Evolutionary conservation across 2,888 invertebrate species (phyloP).

Genomic region (Aphodius sticticus): DNA sequence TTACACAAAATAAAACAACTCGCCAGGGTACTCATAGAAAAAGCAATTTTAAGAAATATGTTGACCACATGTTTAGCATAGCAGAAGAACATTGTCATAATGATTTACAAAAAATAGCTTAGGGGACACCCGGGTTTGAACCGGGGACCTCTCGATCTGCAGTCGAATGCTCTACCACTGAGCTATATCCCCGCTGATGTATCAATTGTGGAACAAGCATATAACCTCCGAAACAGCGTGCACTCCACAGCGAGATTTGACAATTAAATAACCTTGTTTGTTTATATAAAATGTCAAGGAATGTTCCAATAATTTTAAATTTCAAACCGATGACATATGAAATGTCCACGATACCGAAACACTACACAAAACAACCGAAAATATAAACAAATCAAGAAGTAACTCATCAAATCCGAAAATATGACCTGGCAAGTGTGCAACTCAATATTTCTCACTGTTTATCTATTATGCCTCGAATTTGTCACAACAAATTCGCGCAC

Average conservation of each 20-base stretch:
- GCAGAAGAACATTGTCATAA: too few relatives aligned
- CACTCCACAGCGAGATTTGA: constrained; percentile 10
- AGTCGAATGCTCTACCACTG: constrained; percentile 63
- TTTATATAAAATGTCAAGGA: constrained; percentile 36
- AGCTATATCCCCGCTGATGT: constrained; percentile 48
- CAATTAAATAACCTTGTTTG: constrained; percentile 31
- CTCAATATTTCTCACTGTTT: constrained; percentile 62
- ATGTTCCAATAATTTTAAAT: constrained; percentile 23
- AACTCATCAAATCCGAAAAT: constrained; percentile 36
- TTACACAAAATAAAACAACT: too few relatives aligned
- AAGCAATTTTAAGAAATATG: too few relatives aligned
- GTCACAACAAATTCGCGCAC: constrained; percentile 81
- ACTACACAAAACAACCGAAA: not conserved
- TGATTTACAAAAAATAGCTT: constrained; percentile 40
- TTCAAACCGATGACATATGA: constrained; percentile 7
- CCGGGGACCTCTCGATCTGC: constrained; percentile 80
- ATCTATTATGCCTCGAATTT: constrained; percentile 76
- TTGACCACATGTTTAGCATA: too few relatives aligned
- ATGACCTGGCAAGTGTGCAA: constrained; percentile 66
- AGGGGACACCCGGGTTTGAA: constrained; percentile 80
- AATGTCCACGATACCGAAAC: constrained; percentile 12
- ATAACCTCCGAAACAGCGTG: constrained; percentile 6
- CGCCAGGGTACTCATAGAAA: too few relatives aligned
- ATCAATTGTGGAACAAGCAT: not conserved
- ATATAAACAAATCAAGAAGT: not conserved